Percentiles rank a stretch among this genome's conserved stretches.
Evolutionary conservation across 2,797 vertebrate species (phyloP).

Genomic region (Falco peregrinus): DNA sequence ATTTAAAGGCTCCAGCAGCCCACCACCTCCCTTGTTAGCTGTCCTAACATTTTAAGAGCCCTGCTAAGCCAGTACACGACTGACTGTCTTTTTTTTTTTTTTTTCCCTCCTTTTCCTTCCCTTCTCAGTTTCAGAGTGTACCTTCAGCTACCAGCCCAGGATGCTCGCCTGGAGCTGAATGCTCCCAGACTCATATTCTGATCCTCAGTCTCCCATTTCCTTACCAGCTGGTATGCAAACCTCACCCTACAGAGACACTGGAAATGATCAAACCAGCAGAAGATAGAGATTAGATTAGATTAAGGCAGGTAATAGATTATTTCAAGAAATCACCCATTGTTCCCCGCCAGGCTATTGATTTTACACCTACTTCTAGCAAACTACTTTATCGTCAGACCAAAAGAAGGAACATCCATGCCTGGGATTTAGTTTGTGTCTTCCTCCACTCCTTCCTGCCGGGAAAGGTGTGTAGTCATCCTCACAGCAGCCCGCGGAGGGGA

Average conservation of each 20-base stretch:
- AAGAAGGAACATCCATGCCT: background rate
- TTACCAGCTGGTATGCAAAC: background rate
- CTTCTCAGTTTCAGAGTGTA: background rate
- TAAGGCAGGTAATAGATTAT: background rate
- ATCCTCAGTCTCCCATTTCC: background rate
- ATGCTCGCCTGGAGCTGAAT: background rate
- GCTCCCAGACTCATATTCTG: background rate
- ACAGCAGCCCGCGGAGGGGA: background rate
- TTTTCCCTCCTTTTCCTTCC: background rate
- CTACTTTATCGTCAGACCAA: rapidly evolving
- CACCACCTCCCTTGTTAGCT: background rate
- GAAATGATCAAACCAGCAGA: background rate
- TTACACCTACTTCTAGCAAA: background rate
- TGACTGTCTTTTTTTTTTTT: background rate
- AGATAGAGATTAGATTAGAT: background rate
- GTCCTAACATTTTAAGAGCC: background rate
- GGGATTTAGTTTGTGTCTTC: background rate
- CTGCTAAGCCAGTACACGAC: background rate
- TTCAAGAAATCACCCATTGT: background rate
- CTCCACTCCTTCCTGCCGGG: background rate
- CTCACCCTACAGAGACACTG: background rate
- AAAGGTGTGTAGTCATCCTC: background rate
- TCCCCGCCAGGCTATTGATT: background rate
- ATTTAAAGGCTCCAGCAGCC: background rate
- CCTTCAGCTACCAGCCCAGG: background rate